These are phyloP conservation scores for Oryzias woworae DNA, from an alignment of 2,113 vertebrate species.

Conservation along the genomic window DNA sequence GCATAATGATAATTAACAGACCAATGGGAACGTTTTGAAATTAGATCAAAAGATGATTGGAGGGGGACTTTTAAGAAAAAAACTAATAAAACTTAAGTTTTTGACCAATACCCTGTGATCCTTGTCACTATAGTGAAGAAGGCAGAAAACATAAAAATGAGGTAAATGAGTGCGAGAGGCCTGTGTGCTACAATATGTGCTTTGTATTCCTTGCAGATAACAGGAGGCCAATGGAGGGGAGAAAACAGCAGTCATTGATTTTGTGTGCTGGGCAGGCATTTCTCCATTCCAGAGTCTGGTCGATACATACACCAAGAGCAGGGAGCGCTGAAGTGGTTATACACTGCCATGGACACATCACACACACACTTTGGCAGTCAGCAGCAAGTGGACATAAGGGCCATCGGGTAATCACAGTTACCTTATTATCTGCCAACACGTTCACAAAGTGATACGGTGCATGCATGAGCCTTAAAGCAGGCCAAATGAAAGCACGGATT, in stretches of 20 bases:
- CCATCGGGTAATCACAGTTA: constrained; percentile 65
- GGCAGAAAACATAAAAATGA: constrained; percentile 49
- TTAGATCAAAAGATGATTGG: no score
- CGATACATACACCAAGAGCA: constrained; percentile 71
- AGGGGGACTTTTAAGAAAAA: no score
- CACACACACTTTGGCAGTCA: constrained; percentile 19
- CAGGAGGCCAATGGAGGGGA: constrained; percentile 62
- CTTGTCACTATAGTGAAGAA: constrained; percentile 2
- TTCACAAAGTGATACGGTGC: constrained; percentile 22
- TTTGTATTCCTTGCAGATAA: constrained; percentile 75
- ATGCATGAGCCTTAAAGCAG: constrained; percentile 15
- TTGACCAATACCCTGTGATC: constrained; percentile 44
- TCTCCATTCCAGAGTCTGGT: constrained; percentile 79
- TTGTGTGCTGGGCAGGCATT: constrained; percentile 76
- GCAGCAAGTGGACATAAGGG: constrained; percentile 49
- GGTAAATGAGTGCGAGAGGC: constrained; percentile 44
- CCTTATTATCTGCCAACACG: constrained; percentile 59
- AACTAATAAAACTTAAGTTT: constrained; percentile 40
- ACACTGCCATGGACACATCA: constrained; percentile 48
- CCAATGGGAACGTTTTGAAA: no score
- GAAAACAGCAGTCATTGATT: constrained; percentile 80
- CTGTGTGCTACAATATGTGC: constrained; percentile 48
- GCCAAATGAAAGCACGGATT: constrained; percentile 48
- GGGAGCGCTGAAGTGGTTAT: constrained; percentile 36
- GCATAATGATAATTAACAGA: no score